Conservation (phyloP, 2,113 vertebrate species). For the Boleophthalmus pectinirostris region DNA sequence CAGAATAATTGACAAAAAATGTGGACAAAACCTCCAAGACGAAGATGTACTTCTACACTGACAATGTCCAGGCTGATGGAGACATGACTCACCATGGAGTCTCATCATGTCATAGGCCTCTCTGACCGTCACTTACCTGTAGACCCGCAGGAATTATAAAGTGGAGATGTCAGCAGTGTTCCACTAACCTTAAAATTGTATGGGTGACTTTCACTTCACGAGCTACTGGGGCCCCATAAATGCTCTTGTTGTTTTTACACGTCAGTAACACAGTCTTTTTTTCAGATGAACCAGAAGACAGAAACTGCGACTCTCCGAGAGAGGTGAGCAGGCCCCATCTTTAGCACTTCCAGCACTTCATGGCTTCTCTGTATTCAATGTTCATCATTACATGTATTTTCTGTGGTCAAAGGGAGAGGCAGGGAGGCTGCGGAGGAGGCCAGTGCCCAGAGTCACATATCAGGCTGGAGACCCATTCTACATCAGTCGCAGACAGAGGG, state of each 20-base stretch:
- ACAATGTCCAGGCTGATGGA: too few species aligned
- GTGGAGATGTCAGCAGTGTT: not conserved
- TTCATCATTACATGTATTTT: constrained; percentile 5
- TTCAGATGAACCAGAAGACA: constrained; percentile 86
- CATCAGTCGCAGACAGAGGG: constrained; percentile 94
- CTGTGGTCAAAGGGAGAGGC: constrained; percentile 81
- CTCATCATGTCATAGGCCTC: too few species aligned
- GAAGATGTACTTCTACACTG: too few species aligned
- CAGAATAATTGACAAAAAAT: not conserved
- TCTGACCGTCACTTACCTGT: not conserved
- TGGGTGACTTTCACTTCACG: not conserved
- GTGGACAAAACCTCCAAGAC: too few species aligned
- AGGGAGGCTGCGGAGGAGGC: constrained; percentile 90
- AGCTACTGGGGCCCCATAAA: constrained; percentile 41
- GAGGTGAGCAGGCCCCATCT: constrained; percentile 81
- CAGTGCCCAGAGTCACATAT: constrained; percentile 92
- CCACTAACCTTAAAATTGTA: not conserved
- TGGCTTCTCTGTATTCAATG: not conserved
- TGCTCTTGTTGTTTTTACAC: constrained; percentile 51
- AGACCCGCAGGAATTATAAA: not conserved
- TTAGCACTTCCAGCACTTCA: constrained; percentile 13
- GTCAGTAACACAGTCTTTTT: constrained; percentile 44
- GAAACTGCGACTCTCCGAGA: constrained; percentile 85
- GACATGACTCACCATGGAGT: too few species aligned
- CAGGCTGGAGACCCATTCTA: constrained; percentile 97